Evolutionary conservation across 2,113 vertebrate genomes (phyloP).

Genomic region (Upupa epops): DNA sequence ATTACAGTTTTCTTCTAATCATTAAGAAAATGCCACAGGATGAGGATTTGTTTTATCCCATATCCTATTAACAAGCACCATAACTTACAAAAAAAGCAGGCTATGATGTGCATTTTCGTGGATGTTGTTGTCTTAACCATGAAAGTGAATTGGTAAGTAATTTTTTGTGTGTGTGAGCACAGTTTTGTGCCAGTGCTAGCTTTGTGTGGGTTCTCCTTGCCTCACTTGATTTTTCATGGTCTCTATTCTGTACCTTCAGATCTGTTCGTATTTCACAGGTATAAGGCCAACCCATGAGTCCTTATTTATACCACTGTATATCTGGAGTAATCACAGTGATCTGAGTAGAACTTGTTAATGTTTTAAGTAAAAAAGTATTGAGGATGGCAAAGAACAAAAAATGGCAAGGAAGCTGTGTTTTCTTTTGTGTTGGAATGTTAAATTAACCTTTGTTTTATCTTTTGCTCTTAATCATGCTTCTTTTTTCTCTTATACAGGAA

Average conservation of each 20-base stretch:
- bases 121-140: background rate
- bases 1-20: constrained; percentile 35
- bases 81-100: background rate
- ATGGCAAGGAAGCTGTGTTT: background rate
- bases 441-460: background rate
- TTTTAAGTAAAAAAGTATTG: background rate
- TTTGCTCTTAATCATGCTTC: constrained; percentile 33
- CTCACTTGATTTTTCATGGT: background rate
- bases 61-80: background rate
- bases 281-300: background rate
- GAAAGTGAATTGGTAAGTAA: background rate
- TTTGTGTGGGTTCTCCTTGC: background rate
- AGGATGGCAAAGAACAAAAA: background rate
- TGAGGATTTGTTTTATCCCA: constrained; percentile 46
- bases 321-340: background rate
- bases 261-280: background rate
- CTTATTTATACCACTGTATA: background rate
- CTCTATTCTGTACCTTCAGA: background rate
- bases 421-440: constrained; percentile 8
- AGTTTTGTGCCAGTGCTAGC: background rate
- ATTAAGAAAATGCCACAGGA: constrained; percentile 10
- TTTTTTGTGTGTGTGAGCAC: background rate
- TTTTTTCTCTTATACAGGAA: constrained; percentile 78
- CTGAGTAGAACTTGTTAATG: background rate
- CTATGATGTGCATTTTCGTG: background rate